phyloP scores from a whole-genome alignment of 2,888 invertebrate species.

The Athrips mouffetella region DNA sequence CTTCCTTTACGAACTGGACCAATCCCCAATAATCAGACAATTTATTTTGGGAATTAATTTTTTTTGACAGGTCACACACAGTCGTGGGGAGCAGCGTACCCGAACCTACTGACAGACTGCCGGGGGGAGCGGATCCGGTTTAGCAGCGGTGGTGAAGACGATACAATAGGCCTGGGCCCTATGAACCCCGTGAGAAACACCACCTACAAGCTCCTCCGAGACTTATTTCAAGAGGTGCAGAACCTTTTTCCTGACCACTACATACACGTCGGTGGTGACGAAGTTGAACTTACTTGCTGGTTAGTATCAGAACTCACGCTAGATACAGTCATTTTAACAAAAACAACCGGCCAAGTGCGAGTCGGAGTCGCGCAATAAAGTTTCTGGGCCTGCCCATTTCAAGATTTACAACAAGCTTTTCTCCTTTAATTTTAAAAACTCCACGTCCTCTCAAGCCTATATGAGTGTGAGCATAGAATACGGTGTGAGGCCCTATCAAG shows the following conservation, averaged over 20 bases:
- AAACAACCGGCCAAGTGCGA: too few relatives aligned
- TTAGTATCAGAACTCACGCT: too few relatives aligned
- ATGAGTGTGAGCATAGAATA: not conserved
- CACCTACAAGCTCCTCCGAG: conserved; percentile 82
- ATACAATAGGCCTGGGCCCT: conserved; percentile 82
- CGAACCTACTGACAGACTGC: conserved; percentile 86
- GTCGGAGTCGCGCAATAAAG: too few relatives aligned
- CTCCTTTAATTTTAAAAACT: too few relatives aligned
- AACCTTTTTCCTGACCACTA: conserved; percentile 87
- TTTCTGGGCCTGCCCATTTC: too few relatives aligned
- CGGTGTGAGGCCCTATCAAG: not conserved
- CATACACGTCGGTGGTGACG: conserved; percentile 96
- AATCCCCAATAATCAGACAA: too few relatives aligned
- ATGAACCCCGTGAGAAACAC: conserved; percentile 84
- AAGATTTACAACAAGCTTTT: not conserved
- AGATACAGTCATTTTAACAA: too few relatives aligned
- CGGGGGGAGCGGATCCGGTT: too few relatives aligned
- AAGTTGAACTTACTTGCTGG: conserved; percentile 92
- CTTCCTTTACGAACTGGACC: too few relatives aligned
- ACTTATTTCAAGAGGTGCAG: conserved; percentile 83
- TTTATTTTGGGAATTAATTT: too few relatives aligned
- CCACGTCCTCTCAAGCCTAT: not conserved
- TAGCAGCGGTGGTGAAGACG: too few relatives aligned
- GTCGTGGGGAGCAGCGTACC: conserved; percentile 90
- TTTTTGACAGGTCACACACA: conserved; percentile 80